Evolutionary conservation across 2,797 vertebrate species (phyloP).

Genomic region (Tapera naevia): DNA sequence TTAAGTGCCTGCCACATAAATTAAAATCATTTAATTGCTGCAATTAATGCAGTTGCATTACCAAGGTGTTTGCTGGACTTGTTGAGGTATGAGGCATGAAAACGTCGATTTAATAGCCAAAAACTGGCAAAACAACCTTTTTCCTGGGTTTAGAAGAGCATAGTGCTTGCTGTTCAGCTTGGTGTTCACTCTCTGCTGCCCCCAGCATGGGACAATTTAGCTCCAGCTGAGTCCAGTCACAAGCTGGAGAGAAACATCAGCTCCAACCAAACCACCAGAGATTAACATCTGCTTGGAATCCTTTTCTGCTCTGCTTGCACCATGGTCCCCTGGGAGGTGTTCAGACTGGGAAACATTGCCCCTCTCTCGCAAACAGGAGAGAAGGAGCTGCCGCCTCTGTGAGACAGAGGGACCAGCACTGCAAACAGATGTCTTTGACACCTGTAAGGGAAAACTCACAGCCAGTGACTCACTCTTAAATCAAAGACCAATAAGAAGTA

Average conservation of each 20-base stretch:
- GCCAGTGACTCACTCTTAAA: background rate
- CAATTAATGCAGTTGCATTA: background rate
- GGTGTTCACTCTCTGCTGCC: background rate
- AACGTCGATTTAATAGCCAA: background rate
- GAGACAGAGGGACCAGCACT: background rate
- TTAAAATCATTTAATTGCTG: background rate
- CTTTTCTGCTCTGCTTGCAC: background rate
- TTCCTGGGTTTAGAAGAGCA: background rate
- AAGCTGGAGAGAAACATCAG: background rate
- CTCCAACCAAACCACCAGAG: no score
- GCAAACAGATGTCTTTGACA: background rate
- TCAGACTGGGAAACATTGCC: background rate
- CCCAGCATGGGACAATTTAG: background rate
- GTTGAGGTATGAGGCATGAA: background rate
- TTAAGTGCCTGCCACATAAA: background rate
- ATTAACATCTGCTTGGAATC: background rate
- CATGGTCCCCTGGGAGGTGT: background rate
- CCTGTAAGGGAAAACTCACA: background rate
- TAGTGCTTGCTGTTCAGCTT: background rate
- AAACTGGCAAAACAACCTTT: background rate
- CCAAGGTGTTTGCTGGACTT: background rate
- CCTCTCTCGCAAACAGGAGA: background rate
- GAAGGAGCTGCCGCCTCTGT: background rate
- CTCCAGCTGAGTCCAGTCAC: background rate
- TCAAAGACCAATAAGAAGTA: background rate